A percentile compares a stretch with the other conserved stretches of the same genome.
Evolutionary conservation across 2,113 vertebrate species (phyloP).

Genomic region (Bufo gargarizans): DNA sequence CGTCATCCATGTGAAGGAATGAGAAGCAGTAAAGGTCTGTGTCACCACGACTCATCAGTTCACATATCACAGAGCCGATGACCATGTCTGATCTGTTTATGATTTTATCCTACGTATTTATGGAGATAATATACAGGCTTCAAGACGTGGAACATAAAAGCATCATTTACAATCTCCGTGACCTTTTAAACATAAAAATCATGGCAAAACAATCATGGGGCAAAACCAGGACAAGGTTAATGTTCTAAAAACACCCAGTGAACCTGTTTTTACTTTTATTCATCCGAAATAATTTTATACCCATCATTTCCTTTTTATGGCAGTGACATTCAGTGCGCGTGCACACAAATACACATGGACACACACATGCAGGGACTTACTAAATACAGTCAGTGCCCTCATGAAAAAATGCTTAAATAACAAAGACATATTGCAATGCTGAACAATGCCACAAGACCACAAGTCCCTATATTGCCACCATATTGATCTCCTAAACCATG

Average conservation of each 20-base stretch:
- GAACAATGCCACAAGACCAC: neutral
- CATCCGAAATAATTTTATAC: neutral
- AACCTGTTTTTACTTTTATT: neutral
- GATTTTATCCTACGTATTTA: constrained; percentile 2
- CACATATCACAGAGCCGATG: constrained; percentile 11
- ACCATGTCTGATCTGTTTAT: constrained; percentile 25
- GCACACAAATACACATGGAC: neutral
- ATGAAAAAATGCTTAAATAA: neutral
- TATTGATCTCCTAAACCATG: too few relatives aligned
- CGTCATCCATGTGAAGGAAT: neutral
- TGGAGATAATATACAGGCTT: constrained; percentile 1
- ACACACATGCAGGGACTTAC: neutral
- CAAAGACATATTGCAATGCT: neutral
- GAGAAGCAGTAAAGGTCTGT: constrained; percentile 1
- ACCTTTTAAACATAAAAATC: constrained; percentile 19
- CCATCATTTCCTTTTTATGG: neutral
- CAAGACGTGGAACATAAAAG: neutral
- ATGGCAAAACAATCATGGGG: neutral
- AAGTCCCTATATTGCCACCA: neutral
- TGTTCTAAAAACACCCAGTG: neutral
- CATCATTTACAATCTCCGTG: neutral
- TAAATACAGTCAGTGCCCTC: neutral
- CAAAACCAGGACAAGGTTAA: neutral
- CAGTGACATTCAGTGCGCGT: neutral
- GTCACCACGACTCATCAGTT: constrained; percentile 7